Percentiles rank a stretch among this genome's conserved stretches.
Evolutionary conservation across 1,140 invertebrate species (phyloP).

Genomic region (Hormaphis cornu): DNA sequence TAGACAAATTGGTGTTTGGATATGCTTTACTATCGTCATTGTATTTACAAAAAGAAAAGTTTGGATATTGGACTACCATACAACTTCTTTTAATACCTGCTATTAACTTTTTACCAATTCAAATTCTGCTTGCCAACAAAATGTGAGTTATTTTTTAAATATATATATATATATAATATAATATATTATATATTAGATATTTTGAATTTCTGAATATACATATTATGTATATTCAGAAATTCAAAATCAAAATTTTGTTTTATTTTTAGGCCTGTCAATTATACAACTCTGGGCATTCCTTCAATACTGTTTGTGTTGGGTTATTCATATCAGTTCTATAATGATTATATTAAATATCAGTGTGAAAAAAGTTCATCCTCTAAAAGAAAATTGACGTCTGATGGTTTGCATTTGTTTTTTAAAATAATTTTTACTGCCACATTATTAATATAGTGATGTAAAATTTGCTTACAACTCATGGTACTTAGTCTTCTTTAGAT

Average conservation of each 20-base stretch:
- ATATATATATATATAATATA: background rate
- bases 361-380: background rate
- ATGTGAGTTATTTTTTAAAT: background rate
- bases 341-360: background rate
- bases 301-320: background rate
- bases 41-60: conserved; percentile 20
- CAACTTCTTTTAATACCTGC: conserved; percentile 3
- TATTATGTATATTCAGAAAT: too few species aligned
- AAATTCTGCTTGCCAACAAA: background rate
- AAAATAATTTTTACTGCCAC: too few species aligned
- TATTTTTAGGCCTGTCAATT: conserved; percentile 13
- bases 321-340: background rate
- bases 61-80: conserved; percentile 4
- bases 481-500: too few species aligned
- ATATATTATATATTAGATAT: too few species aligned
- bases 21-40: background rate
- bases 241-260: too few species aligned
- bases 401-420: too few species aligned
- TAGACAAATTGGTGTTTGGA: conserved; percentile 7
- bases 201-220: too few species aligned
- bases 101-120: conserved; percentile 11
- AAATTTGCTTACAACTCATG: too few species aligned
- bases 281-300: background rate
- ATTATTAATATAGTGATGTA: too few species aligned
- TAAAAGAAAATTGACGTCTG: too few species aligned